These are phyloP conservation scores for Ormyrus thymus DNA, from an alignment of 2,888 invertebrate genomes.

Conservation along the genomic window DNA sequence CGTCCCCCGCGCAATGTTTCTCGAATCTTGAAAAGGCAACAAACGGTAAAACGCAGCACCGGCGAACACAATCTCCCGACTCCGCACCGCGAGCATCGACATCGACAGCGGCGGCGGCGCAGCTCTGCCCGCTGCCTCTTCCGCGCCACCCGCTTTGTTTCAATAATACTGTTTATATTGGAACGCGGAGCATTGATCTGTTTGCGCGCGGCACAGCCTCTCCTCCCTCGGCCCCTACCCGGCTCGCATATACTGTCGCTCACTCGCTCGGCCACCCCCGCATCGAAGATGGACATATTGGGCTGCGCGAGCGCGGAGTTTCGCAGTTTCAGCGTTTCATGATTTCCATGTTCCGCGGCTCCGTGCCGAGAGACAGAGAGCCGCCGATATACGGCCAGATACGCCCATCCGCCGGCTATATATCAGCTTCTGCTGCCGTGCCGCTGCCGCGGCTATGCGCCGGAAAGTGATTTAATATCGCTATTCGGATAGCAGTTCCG, in stretches of 20 bases:
- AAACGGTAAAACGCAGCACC: too few species aligned
- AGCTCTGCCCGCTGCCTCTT: slow-evolving; percentile 60
- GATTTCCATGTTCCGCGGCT: slow-evolving; percentile 57
- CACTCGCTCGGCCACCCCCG: slow-evolving; percentile 20
- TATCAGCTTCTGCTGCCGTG: slow-evolving; percentile 20
- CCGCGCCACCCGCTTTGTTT: slow-evolving; percentile 73
- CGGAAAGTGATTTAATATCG: slow-evolving; percentile 54
- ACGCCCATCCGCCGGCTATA: slow-evolving; percentile 49
- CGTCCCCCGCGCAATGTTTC: too few species aligned
- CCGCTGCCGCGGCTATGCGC: slow-evolving; percentile 3
- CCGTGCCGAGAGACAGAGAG: slow-evolving; percentile 13
- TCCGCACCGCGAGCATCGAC: too few species aligned
- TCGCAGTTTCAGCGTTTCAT: slow-evolving; percentile 57
- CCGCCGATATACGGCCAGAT: slow-evolving; percentile 28
- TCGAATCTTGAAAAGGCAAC: too few species aligned
- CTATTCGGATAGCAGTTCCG: slow-evolving; percentile 6
- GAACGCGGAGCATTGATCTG: slow-evolving; percentile 75
- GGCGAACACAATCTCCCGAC: too few species aligned
- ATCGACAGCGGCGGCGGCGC: slow-evolving; percentile 39
- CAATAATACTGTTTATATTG: slow-evolving; percentile 75
- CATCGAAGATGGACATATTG: slow-evolving; percentile 73
- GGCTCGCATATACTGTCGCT: slow-evolving; percentile 48
- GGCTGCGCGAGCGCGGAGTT: slow-evolving; percentile 53
- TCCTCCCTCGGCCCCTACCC: slow-evolving; percentile 50
- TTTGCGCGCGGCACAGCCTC: slow-evolving; percentile 67